Evolutionary conservation across 2,888 invertebrate species (phyloP).

Genomic region (Hybos culiciformis): DNA sequence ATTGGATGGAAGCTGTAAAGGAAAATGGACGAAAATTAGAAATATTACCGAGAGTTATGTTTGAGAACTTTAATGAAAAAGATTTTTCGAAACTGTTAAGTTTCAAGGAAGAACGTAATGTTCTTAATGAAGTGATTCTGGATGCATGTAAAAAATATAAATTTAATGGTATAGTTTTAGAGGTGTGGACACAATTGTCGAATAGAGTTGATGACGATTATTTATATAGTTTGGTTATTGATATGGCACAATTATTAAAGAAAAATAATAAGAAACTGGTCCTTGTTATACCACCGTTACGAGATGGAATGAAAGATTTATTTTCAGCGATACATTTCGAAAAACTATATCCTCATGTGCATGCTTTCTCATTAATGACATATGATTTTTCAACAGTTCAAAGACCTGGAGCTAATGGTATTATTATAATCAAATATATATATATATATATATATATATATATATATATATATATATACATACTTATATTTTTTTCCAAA

Average conservation of each 20-base stretch:
- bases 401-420: conserved; percentile 70
- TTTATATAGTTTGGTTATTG: conserved; percentile 49
- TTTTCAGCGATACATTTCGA: conserved; percentile 66
- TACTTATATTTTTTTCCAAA: background rate
- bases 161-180: conserved; percentile 83
- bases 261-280: conserved; percentile 47
- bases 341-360: conserved; percentile 58
- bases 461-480: background rate
- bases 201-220: conserved; percentile 44
- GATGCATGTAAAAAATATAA: conserved; percentile 58
- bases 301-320: conserved; percentile 45
- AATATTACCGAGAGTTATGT: conserved; percentile 82
- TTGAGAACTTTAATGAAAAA: conserved; percentile 72
- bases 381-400: conserved; percentile 82
- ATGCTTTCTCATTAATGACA: conserved; percentile 90
- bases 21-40: conserved; percentile 18
- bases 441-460: background rate
- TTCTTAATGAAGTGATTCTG: conserved; percentile 53
- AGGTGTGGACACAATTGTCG: conserved; percentile 77
- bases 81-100: conserved; percentile 60
- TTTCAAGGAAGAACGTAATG: conserved; percentile 49
- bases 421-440: conserved; percentile 12
- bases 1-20: conserved; percentile 51
- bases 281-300: conserved; percentile 63
- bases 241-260: conserved; percentile 48